A percentile compares a stretch with the other conserved stretches of the same genome.
These are phyloP conservation scores for Odocoileus virginianus DNA, from an alignment of 2,113 vertebrate genomes.

Conservation along the genomic window DNA sequence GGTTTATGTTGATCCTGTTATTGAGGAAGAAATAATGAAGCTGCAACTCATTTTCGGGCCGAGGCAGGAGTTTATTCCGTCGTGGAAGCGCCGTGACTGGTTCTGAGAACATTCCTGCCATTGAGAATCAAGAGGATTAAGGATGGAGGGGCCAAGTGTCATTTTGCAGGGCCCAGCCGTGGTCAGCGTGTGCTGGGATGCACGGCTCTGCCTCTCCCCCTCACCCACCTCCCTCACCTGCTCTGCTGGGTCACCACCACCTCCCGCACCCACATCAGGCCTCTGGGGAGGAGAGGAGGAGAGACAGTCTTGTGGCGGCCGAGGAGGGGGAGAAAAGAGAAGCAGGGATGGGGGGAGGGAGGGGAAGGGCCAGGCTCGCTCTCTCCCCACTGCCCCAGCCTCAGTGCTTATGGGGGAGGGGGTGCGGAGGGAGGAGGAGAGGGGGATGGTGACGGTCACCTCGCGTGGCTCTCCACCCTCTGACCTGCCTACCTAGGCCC, in stretches of 20 bases:
- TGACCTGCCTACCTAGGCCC: too few relatives aligned
- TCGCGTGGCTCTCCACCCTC: fast-evolving
- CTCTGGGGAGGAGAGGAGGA: background rate
- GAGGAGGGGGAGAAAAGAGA: background rate
- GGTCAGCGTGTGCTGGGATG: background rate
- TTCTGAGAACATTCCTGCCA: too few relatives aligned
- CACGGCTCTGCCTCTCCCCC: background rate
- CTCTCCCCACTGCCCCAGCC: background rate
- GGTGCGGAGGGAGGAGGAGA: background rate
- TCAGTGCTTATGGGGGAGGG: background rate
- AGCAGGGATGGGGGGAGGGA: background rate
- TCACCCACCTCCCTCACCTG: background rate
- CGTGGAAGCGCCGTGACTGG: fast-evolving
- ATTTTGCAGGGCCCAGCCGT: background rate
- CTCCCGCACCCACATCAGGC: fast-evolving
- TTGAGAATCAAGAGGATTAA: background rate
- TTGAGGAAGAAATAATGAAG: background rate
- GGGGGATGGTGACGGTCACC: fast-evolving
- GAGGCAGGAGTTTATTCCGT: background rate
- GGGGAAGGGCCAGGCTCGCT: background rate
- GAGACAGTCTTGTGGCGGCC: background rate
- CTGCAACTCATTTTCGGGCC: fast-evolving
- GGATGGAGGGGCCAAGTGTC: background rate
- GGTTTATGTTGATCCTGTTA: background rate
- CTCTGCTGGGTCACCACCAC: background rate